Conservation (phyloP, 2,888 invertebrate genomes). For the Acrocyrtus sp. region DNA sequence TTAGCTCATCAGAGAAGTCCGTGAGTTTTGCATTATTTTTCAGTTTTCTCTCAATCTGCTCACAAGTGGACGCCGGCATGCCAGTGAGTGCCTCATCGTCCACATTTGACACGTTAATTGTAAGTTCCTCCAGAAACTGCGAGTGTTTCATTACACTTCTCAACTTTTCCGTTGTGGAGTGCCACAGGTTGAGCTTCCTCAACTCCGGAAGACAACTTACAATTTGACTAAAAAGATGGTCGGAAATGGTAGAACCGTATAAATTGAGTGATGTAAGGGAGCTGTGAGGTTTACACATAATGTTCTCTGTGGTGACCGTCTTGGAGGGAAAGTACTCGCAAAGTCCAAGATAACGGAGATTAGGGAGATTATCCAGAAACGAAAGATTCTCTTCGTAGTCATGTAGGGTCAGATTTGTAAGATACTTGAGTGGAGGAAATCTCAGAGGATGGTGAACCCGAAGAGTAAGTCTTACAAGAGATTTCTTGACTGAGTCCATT, state of each 20-base stretch:
- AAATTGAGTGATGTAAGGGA: constrained; percentile 44
- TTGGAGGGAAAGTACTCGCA: constrained; percentile 56
- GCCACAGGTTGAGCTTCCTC: constrained; percentile 51
- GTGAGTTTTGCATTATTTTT: constrained; percentile 42
- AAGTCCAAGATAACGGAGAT: constrained; percentile 43
- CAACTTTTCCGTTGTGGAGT: constrained; percentile 52
- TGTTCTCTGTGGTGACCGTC: constrained; percentile 48
- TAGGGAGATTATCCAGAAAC: constrained; percentile 50
- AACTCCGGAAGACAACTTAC: constrained; percentile 39
- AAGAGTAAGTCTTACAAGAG: constrained; percentile 37
- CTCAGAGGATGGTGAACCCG: constrained; percentile 51
- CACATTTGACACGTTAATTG: constrained; percentile 48
- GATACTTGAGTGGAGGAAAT: constrained; percentile 34
- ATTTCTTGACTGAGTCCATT: constrained; percentile 22
- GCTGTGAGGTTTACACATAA: constrained; percentile 27
- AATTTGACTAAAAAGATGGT: constrained; percentile 48
- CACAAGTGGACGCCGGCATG: constrained; percentile 42
- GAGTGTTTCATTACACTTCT: constrained; percentile 42
- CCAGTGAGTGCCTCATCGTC: constrained; percentile 55
- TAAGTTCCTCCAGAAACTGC: constrained; percentile 43
- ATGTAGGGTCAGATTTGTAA: constrained; percentile 41
- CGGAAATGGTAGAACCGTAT: constrained; percentile 52
- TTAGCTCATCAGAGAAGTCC: constrained; percentile 21
- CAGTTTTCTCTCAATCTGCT: constrained; percentile 54
- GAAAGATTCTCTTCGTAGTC: constrained; percentile 55